Percentiles rank a stretch among this genome's conserved stretches.
Evolutionary conservation across 53 echinoderm and acorn worm genomes (phyloP).

Genomic region (Antedon mediterranea): DNA sequence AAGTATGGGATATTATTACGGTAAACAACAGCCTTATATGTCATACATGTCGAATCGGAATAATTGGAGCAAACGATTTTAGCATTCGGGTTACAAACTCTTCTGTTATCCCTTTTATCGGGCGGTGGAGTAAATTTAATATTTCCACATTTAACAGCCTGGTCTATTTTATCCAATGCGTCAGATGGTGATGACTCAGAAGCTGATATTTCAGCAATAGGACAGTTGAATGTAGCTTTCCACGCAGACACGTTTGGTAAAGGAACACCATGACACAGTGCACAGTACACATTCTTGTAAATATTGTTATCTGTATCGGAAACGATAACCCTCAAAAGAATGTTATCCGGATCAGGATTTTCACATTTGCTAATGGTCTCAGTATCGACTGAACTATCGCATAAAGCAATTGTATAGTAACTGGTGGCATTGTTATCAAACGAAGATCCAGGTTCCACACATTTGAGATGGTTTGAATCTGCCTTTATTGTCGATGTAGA

Average conservation of each 20-base stretch:
- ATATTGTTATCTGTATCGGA: neutral
- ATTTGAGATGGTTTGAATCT: no score
- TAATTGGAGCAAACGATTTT: neutral
- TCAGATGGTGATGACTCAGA: neutral
- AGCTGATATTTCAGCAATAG: neutral
- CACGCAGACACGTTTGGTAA: neutral
- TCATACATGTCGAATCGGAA: neutral
- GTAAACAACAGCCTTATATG: neutral
- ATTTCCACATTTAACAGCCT: neutral
- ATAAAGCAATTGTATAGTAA: no score
- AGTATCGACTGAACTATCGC: no score
- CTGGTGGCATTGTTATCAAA: no score
- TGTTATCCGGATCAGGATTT: no score
- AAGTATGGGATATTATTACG: neutral
- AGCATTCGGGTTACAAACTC: neutral
- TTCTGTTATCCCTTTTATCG: neutral
- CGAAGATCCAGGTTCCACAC: no score
- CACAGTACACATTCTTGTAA: neutral
- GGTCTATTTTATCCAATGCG: neutral
- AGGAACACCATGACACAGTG: neutral
- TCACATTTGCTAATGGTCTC: no score
- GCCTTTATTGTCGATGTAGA: no score
- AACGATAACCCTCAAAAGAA: neutral
- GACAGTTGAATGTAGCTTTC: neutral
- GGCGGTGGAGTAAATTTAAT: neutral